These are phyloP conservation scores for Gallinago nigripennis DNA, from an alignment of 2,797 vertebrate genomes.

Conservation along the genomic window DNA sequence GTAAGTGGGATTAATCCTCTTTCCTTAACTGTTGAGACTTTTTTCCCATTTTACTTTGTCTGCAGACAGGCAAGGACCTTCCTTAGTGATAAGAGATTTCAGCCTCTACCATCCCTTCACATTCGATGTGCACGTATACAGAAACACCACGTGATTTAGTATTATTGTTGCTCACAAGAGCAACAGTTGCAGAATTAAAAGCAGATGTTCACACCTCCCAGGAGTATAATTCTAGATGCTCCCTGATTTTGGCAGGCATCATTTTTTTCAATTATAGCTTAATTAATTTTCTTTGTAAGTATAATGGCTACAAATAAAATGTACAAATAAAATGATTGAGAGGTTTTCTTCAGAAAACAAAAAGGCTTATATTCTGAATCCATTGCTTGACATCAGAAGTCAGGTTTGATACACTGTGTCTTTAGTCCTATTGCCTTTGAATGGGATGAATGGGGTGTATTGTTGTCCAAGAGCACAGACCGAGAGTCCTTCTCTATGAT, in stretches of 20 bases:
- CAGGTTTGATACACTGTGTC: not conserved
- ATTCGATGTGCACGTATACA: not conserved
- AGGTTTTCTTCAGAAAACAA: not conserved
- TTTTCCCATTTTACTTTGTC: not conserved
- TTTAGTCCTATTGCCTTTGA: not conserved
- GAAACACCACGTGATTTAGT: not conserved
- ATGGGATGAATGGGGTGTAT: not conserved
- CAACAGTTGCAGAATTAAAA: slow-evolving; percentile 17
- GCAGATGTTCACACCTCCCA: slow-evolving; percentile 13
- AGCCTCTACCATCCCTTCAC: not conserved
- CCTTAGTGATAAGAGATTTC: not conserved
- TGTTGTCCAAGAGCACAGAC: not conserved
- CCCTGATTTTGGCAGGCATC: not conserved
- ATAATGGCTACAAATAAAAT: not conserved
- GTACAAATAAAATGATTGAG: not conserved
- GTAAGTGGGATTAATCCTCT: not conserved
- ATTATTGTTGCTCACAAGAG: not conserved
- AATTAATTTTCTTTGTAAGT: slow-evolving; percentile 5
- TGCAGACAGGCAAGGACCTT: not conserved
- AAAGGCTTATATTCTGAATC: not conserved
- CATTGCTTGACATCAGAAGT: not conserved
- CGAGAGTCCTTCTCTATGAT: not conserved
- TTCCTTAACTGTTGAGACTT: not conserved
- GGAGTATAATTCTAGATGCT: not conserved
- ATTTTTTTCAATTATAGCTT: slow-evolving; percentile 7